A percentile compares a stretch with the other conserved stretches of the same genome.
Conservation (phyloP, 2,113 vertebrate genomes). For the Dasypus novemcinctus region DNA sequence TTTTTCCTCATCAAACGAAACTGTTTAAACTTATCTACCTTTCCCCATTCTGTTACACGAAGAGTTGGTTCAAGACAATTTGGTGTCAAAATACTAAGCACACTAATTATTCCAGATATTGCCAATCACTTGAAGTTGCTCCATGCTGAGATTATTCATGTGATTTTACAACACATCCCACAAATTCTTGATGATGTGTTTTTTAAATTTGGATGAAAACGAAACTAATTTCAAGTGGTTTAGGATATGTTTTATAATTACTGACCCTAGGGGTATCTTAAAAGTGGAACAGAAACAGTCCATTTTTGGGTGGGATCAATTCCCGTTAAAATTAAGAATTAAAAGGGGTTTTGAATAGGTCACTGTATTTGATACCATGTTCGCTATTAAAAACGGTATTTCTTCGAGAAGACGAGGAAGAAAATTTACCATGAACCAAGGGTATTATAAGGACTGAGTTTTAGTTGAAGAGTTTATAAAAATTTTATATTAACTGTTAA, state of each 20-base stretch:
- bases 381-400: neutral
- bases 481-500: neutral
- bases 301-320: neutral
- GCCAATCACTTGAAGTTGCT: neutral
- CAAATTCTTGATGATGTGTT: neutral
- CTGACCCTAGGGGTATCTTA: neutral
- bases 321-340: neutral
- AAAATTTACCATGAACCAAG: slow-evolving; percentile 15
- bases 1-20: slow-evolving; percentile 44
- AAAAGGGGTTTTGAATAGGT: neutral
- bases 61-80: neutral
- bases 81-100: neutral
- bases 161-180: neutral
- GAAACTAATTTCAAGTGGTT: neutral
- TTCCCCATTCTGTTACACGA: neutral
- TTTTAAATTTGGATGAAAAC: neutral
- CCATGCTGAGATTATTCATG: neutral
- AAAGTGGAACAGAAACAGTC: slow-evolving; percentile 20
- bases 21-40: neutral
- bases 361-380: neutral
- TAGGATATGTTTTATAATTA: neutral
- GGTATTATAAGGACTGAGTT: neutral
- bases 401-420: neutral
- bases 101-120: neutral
- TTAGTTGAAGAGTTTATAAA: neutral